Conservation (phyloP, 2,888 invertebrate species). For the Hyposoter dolosus region DNA sequence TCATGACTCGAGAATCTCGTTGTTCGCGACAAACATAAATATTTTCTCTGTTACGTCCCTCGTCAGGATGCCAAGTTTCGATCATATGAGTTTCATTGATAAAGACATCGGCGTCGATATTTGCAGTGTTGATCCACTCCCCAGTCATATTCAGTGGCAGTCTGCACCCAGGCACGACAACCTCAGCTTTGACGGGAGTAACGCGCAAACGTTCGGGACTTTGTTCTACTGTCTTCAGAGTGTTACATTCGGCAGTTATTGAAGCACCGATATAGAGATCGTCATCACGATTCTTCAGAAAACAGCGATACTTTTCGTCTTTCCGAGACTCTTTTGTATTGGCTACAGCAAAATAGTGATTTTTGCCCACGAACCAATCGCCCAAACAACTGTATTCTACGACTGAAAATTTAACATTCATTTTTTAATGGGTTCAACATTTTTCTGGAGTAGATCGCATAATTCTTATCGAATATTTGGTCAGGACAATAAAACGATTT, state of each 20-base stretch:
- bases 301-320: conserved; percentile 97
- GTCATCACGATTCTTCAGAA: conserved; percentile 97
- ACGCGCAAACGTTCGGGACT: conserved; percentile 95
- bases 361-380: conserved; percentile 98
- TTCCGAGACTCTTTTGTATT: conserved; percentile 98
- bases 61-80: conserved; percentile 97
- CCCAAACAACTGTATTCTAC: conserved; percentile 97
- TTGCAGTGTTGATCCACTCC: conserved; percentile 98
- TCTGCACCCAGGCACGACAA: conserved; percentile 95
- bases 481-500: too few relatives aligned
- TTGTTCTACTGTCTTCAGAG: conserved; percentile 96
- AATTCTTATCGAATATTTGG: too few relatives aligned
- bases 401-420: conserved; percentile 83
- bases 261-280: conserved; percentile 96
- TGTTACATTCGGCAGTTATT: conserved; percentile 97
- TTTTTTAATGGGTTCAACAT: not conserved
- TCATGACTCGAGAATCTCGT: conserved; percentile 95
- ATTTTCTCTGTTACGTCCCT: conserved; percentile 93
- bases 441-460: too few relatives aligned
- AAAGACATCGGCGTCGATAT: conserved; percentile 96
- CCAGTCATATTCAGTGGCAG: conserved; percentile 97
- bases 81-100: conserved; percentile 99
- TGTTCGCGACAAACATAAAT: conserved; percentile 98
- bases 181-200: conserved; percentile 95
- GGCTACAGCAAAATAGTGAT: conserved; percentile 98